Base-by-base conservation (phyloP, 2,797 vertebrate species). In the Trematomus bernacchii region DNA sequence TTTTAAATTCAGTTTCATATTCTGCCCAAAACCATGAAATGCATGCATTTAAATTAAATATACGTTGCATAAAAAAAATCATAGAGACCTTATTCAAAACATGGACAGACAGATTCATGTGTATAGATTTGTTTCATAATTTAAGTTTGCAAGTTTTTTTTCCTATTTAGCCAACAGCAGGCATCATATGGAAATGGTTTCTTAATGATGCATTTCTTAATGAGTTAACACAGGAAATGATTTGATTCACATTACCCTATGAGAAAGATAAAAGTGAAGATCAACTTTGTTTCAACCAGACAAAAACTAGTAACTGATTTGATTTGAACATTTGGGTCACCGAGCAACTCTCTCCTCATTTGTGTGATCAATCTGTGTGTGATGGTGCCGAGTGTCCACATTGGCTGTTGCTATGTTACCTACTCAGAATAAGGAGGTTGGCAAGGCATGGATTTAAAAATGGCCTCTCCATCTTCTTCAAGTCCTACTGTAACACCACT, bases 321-420 rank as follows among this genome's bases (percentile, higher is more conserved):
- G 0, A 59, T 53, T 16, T 61, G 43, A 75, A 65, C 14, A 58
- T 14, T 15, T 2, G 5, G 6, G n/a, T 68, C 62, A 73, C 4
- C 10, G 21, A 51, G 46, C 54, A 70, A 75, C 55, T 59, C 59
- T 66, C 27, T 59, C 43, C 18, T 76, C 19, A 57, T 59, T 59
- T 69, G 53, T 3, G 9, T 64, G 48, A 40, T 66, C 19, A 57
- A 37, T 73, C 50, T 62, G 53, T 51, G 61, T 63, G 40, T 19
- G 14, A 69, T 55, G 61, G 19, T 51, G 62, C 52, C 0, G 8
- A 62, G 42, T 18, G 23, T 74, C 64, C 23, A 77, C 48, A 66
- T 8, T 60, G 48, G 55, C 66, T 76, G 80, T 82, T 84, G 83
- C 83, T 80, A 82, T 78, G 83, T 57, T 76, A 85, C 83, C 0